Conservation (phyloP, 2,113 vertebrate species). For the Cyprinus carpio region DNA sequence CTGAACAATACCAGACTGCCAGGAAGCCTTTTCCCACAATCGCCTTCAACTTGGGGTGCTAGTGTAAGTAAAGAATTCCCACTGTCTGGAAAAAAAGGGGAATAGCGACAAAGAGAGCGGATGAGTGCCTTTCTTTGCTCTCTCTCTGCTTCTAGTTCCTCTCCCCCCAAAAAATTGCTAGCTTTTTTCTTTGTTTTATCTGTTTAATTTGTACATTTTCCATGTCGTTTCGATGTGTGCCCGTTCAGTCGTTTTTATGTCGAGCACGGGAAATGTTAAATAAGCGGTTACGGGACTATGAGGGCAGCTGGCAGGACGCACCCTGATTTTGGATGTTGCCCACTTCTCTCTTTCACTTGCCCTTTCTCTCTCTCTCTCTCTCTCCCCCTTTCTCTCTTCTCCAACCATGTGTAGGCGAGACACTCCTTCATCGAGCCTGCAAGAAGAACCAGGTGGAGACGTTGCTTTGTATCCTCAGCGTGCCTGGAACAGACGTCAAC, state of each 20-base stretch:
- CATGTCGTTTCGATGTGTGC: conserved; percentile 20
- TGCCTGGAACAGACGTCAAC: conserved; percentile 87
- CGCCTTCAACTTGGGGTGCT: conserved; percentile 60
- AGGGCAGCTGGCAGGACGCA: conserved; percentile 68
- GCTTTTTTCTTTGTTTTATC: background rate
- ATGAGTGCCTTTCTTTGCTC: conserved; percentile 59
- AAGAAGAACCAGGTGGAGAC: conserved; percentile 90
- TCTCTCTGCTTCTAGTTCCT: conserved; percentile 34
- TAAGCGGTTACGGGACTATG: conserved; percentile 57
- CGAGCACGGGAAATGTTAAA: background rate
- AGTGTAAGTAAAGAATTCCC: conserved; percentile 55
- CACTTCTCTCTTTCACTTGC: conserved; percentile 58
- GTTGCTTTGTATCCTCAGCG: conserved; percentile 83
- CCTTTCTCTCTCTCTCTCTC: conserved; percentile 58
- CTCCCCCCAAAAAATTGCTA: background rate
- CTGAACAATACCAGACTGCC: conserved; percentile 60
- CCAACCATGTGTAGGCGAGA: conserved; percentile 81
- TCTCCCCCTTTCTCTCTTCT: conserved; percentile 55
- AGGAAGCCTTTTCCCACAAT: conserved; percentile 60
- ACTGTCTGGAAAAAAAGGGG: conserved; percentile 54
- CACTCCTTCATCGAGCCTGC: conserved; percentile 90
- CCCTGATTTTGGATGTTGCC: conserved; percentile 68
- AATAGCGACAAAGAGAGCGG: conserved; percentile 50
- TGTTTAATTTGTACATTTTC: conserved; percentile 22
- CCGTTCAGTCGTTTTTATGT: background rate